These are phyloP conservation scores for Promerops cafer DNA, from an alignment of 2,113 vertebrate genomes.

Conservation along the genomic window DNA sequence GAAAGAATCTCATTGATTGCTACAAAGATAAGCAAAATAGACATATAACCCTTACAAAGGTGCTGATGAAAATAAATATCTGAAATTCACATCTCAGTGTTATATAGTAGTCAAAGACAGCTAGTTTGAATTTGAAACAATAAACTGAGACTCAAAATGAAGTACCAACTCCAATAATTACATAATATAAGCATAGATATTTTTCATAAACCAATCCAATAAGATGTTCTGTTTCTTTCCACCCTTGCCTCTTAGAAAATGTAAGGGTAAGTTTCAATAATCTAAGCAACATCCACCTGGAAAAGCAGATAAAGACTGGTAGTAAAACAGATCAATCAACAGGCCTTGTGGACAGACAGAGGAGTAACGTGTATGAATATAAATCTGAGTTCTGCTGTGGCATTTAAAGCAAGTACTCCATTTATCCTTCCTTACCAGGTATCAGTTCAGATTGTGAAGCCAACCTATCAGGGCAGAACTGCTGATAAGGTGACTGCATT, in stretches of 20 bases:
- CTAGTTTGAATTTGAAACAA: background rate
- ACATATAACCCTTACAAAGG: background rate
- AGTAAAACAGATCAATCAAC: background rate
- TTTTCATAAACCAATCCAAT: background rate
- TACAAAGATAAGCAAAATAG: background rate
- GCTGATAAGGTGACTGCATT: background rate
- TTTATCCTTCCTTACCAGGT: background rate
- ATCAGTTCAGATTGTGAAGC: background rate
- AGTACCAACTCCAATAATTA: background rate
- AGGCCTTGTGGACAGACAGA: background rate
- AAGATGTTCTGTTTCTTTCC: background rate
- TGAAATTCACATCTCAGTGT: background rate
- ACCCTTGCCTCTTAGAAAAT: background rate
- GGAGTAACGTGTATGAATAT: background rate
- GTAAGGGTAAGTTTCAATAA: background rate
- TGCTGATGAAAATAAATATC: background rate
- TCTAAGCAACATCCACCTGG: background rate
- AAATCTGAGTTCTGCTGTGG: background rate
- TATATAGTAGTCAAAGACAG: background rate
- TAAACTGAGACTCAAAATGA: background rate
- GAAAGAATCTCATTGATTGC: background rate
- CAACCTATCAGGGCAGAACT: background rate
- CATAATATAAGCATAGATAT: background rate
- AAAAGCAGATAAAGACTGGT: background rate
- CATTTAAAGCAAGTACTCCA: background rate